A percentile compares a stretch with the other conserved stretches of the same genome.
phyloP scores from a whole-genome alignment of 2,888 invertebrate genomes.

The Cerastis leucographa region DNA sequence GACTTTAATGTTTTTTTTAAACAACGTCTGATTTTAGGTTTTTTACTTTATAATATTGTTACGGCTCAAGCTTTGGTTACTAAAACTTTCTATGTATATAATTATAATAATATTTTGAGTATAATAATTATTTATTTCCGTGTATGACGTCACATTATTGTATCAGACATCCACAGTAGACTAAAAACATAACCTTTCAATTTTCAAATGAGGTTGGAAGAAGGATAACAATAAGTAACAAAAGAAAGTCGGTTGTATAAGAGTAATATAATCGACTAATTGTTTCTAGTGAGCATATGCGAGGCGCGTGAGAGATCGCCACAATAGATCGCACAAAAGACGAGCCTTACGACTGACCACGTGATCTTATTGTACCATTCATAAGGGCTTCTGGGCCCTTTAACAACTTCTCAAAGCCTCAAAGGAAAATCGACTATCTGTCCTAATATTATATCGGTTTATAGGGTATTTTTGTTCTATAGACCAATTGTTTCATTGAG shows the following conservation, averaged over 20 bases:
- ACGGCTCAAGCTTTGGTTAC: background rate
- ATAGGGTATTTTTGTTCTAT: slow-evolving; percentile 34
- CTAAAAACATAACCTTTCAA: slow-evolving; percentile 13
- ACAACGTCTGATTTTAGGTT: background rate
- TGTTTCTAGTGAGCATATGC: slow-evolving; percentile 43
- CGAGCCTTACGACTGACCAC: slow-evolving; percentile 44
- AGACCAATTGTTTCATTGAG: slow-evolving; percentile 37
- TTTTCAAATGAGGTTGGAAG: slow-evolving; percentile 30
- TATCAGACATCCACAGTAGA: background rate
- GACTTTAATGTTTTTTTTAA: background rate
- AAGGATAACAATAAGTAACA: slow-evolving; percentile 26
- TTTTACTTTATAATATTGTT: background rate
- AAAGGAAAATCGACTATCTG: slow-evolving; percentile 56
- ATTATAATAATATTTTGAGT: no score
- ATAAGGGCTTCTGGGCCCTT: slow-evolving; percentile 35
- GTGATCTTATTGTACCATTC: slow-evolving; percentile 40
- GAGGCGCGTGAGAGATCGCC: slow-evolving; percentile 41
- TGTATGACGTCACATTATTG: background rate
- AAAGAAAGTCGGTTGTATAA: slow-evolving; percentile 47
- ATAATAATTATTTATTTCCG: background rate
- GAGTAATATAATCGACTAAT: slow-evolving; percentile 39
- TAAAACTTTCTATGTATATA: background rate
- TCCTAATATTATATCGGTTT: slow-evolving; percentile 30
- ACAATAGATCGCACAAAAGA: slow-evolving; percentile 54
- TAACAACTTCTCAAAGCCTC: slow-evolving; percentile 39